phyloP scores from a whole-genome alignment of 2,888 invertebrate genomes.

The Cyclophora albipunctata region DNA sequence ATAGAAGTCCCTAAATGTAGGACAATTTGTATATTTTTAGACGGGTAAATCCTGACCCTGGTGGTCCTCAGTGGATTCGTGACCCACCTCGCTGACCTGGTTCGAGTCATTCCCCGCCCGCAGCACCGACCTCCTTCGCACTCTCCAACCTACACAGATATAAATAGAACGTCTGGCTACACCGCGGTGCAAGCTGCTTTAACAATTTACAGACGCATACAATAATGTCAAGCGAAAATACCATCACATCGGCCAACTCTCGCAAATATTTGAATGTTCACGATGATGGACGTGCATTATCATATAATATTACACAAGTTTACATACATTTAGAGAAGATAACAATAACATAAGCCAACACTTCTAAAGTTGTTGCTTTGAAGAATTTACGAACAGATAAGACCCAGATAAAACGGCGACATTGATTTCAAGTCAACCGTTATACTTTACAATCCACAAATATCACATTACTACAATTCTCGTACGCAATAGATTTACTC shows the following conservation, averaged over 20 bases:
- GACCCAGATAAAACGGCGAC: no score
- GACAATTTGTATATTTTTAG: slow-evolving; percentile 10
- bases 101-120: slow-evolving; percentile 29
- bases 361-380: no score
- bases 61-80: slow-evolving; percentile 11
- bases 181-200: no score
- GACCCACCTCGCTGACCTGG: slow-evolving; percentile 60
- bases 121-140: slow-evolving; percentile 30
- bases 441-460: not conserved
- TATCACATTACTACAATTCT: slow-evolving; percentile 17
- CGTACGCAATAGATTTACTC: no score
- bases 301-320: no score
- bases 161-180: not conserved
- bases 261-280: no score
- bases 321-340: no score
- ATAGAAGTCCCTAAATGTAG: not conserved
- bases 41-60: slow-evolving; percentile 35
- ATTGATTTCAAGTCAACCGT: no score
- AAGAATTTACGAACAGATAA: no score
- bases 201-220: slow-evolving; percentile 4
- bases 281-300: no score
- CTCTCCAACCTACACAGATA: not conserved
- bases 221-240: slow-evolving; percentile 1
- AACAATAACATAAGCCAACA: no score
- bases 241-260: slow-evolving; percentile 1